Evolutionary conservation across 2,113 vertebrate species (phyloP).

Genomic region (Riparia riparia): DNA sequence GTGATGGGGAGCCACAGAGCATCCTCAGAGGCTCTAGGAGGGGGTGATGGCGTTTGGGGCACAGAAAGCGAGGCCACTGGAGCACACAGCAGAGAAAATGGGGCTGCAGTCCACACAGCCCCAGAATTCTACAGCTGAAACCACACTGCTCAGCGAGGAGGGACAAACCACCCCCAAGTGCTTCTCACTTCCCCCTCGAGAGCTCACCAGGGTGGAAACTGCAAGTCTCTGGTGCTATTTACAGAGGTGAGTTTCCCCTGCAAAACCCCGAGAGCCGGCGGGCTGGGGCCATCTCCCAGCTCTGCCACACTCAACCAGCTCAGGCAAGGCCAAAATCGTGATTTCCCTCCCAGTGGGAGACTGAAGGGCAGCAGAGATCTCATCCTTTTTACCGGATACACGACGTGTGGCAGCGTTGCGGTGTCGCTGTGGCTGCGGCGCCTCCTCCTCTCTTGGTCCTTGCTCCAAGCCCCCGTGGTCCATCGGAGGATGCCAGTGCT

Average conservation of each 20-base stretch:
- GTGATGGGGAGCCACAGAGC: rapidly evolving
- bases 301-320: background rate
- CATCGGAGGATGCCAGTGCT: rapidly evolving
- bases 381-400: background rate
- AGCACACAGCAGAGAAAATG: rapidly evolving
- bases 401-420: rapidly evolving
- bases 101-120: background rate
- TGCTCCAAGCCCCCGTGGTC: rapidly evolving
- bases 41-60: rapidly evolving
- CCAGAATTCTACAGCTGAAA: background rate
- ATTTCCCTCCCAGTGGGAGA: background rate
- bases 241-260: slow-evolving; percentile 36
- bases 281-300: background rate
- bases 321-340: rapidly evolving
- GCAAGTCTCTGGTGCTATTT: slow-evolving; percentile 46
- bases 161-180: slow-evolving; percentile 54
- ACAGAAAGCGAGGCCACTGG: background rate
- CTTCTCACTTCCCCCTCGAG: slow-evolving; percentile 60
- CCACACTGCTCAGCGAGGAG: slow-evolving; percentile 9
- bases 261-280: background rate
- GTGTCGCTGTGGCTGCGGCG: rapidly evolving
- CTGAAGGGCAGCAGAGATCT: background rate
- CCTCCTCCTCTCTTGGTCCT: background rate
- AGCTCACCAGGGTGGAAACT: slow-evolving; percentile 22
- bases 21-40: background rate